Percentiles rank a stretch among this genome's conserved stretches.
Evolutionary conservation across 2,797 vertebrate species (phyloP).

Genomic region (Halcyon leucocephala): DNA sequence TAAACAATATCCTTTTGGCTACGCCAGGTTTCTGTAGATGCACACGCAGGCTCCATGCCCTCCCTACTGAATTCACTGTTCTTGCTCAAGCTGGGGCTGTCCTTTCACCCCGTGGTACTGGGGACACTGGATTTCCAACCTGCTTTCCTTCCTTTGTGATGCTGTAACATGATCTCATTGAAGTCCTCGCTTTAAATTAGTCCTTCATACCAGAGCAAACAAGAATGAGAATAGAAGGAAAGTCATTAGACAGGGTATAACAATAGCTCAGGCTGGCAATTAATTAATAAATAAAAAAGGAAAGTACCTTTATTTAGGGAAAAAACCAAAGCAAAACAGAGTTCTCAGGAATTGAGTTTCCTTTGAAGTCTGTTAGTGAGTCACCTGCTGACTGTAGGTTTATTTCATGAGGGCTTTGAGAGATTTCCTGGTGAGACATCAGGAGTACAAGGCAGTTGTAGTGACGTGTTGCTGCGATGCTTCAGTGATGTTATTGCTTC

Average conservation of each 20-base stretch:
- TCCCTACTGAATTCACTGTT: background rate
- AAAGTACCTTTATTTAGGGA: constrained; percentile 2
- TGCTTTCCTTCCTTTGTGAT: background rate
- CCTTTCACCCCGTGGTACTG: background rate
- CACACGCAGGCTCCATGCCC: fast-evolving
- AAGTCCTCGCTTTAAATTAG: background rate
- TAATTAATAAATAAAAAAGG: constrained; percentile 34
- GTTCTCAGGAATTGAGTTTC: background rate
- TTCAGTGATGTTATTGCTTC: background rate
- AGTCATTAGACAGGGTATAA: background rate
- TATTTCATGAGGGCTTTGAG: background rate
- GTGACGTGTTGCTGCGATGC: background rate
- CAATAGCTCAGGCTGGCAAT: constrained; percentile 13
- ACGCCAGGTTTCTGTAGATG: background rate
- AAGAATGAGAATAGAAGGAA: background rate
- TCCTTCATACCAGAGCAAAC: constrained; percentile 26
- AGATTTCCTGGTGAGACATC: background rate
- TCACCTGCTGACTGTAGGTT: background rate
- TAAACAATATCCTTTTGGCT: background rate
- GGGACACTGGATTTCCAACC: background rate
- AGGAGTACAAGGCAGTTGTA: background rate
- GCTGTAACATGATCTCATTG: background rate
- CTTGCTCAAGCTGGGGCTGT: background rate
- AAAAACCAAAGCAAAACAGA: background rate
- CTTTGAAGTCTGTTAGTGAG: constrained; percentile 15